Base-by-base conservation (phyloP, 2,888 invertebrate genomes). In the Protodeltote pygarga region DNA sequence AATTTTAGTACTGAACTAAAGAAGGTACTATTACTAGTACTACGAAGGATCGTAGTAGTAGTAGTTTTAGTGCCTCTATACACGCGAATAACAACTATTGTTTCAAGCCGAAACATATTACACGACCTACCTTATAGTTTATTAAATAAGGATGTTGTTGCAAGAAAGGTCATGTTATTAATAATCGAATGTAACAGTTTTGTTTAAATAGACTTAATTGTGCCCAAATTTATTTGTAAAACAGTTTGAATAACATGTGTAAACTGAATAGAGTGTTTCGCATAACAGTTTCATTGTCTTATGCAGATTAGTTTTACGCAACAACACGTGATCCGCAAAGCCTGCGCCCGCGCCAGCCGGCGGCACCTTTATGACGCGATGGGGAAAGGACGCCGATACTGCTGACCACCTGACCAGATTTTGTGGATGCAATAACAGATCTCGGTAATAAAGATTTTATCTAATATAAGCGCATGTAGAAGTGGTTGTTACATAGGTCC, bases 261-360 rank as follows among this genome's bases (percentile, higher is more conserved):
- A 58, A 63, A 37, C 25, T 57, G 25, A 60, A 41, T 34, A 40
- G 6, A 35, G 45, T 46, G 61, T 57, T 51, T 49, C 52, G 40
- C 27, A 63, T 59, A 65, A 70, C 51, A 28, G 16, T 66, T 70
- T 68, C 68, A 73, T 76, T 72, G 68, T 73, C 42, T 71, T 54
- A 80, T 78, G 73, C 58, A 77, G 65, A 77, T 78, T 70, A 71
- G 64, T 55, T 79, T n/a, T 80, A 60, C 68, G 62, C 47, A 79
- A 76, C 50, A 34, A 37, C 68, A 50, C 63, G 70, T 65, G 73
- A 73, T 51, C 40, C 34, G 14, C 38, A 17, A 14, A 35, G 42
- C 17, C 38, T 37, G 50, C 27, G 46, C 51, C 32, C 35, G 37
- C 53, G 48, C 37, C 11, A 20, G 9, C 25, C 14, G 33, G 17